phyloP scores from a whole-genome alignment of 2,888 invertebrate genomes.

The Ophion costatus region DNA sequence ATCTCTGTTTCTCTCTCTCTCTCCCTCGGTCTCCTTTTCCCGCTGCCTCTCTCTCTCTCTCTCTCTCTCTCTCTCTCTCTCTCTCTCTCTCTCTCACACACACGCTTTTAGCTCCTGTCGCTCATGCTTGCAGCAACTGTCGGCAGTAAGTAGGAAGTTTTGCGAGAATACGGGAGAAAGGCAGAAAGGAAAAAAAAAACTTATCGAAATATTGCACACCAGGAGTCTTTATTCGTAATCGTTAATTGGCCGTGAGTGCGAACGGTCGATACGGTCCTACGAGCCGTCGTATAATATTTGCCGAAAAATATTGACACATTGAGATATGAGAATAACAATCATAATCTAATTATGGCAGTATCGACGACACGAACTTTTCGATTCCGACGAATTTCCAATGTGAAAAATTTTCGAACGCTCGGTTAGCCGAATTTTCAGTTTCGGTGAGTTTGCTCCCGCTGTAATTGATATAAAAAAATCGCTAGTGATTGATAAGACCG shows the following conservation, averaged over 20 bases:
- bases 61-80: slow-evolving; percentile 26
- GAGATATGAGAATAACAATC: no score
- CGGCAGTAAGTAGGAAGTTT: slow-evolving; percentile 62
- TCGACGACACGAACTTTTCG: no score
- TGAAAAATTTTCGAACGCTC: no score
- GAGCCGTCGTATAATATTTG: no score
- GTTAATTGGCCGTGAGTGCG: background rate
- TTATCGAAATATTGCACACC: slow-evolving; percentile 38
- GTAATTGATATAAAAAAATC: no score
- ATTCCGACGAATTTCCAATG: no score
- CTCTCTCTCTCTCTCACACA: slow-evolving; percentile 11
- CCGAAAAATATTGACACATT: no score
- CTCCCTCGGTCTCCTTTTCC: background rate
- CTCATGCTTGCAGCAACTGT: slow-evolving; percentile 20
- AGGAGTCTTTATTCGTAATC: slow-evolving; percentile 34
- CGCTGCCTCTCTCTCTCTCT: slow-evolving; percentile 13
- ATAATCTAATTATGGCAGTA: no score
- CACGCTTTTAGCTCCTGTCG: slow-evolving; percentile 8
- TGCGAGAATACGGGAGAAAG: slow-evolving; percentile 59
- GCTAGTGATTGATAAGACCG: no score
- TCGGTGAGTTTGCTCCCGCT: no score
- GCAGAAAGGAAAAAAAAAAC: slow-evolving; percentile 51
- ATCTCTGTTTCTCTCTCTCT: slow-evolving; percentile 20
- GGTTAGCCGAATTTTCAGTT: no score
- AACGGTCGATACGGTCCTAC: no score